Evolutionary conservation across 2,888 invertebrate genomes (phyloP).

Genomic region (Stenurella melanura): DNA sequence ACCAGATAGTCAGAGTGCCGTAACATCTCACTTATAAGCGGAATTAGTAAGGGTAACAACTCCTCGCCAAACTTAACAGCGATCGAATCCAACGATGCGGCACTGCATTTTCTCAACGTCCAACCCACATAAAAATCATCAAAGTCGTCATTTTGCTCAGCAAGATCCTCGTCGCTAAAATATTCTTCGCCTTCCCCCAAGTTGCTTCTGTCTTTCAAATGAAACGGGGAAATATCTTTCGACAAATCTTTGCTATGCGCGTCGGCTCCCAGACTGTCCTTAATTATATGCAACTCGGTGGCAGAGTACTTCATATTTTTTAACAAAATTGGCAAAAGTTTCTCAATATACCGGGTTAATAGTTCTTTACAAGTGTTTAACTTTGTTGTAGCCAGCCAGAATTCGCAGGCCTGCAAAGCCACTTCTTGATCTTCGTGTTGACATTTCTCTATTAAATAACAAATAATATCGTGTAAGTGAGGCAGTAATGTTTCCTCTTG

Average conservation of each 20-base stretch:
- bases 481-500: slow-evolving; percentile 94
- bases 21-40: slow-evolving; percentile 95
- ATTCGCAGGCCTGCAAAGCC: slow-evolving; percentile 98
- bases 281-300: slow-evolving; percentile 93
- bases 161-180: slow-evolving; percentile 75
- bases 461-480: slow-evolving; percentile 97
- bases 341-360: slow-evolving; percentile 87
- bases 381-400: slow-evolving; percentile 98
- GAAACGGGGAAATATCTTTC: slow-evolving; percentile 98
- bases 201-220: slow-evolving; percentile 79
- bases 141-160: slow-evolving; percentile 63
- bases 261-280: slow-evolving; percentile 97
- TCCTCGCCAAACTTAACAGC: slow-evolving; percentile 98
- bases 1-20: slow-evolving; percentile 96
- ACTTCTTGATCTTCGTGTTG: slow-evolving; percentile 94
- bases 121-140: slow-evolving; percentile 77
- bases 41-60: slow-evolving; percentile 92
- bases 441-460: slow-evolving; percentile 96
- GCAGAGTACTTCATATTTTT: slow-evolving; percentile 99
- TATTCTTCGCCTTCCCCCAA: slow-evolving; percentile 75
- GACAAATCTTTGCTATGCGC: slow-evolving; percentile 96
- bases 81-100: slow-evolving; percentile 96
- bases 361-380: slow-evolving; percentile 94
- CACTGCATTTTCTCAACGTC: slow-evolving; percentile 99
- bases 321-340: slow-evolving; percentile 92